Conservation (phyloP, 2,797 vertebrate species). For the Echeneis naucrates region DNA sequence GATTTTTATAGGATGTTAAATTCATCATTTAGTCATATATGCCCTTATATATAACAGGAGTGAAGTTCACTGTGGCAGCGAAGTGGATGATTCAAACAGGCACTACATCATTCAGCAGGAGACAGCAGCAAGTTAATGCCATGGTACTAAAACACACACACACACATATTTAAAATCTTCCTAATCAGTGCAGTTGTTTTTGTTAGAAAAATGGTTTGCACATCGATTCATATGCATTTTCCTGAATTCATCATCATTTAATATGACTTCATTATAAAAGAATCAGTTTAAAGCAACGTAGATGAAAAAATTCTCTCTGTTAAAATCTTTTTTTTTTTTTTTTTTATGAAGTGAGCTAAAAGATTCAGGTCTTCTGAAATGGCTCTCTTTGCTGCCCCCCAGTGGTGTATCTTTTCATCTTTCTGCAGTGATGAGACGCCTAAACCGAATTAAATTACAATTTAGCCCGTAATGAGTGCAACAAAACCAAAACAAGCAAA, state of each 20-base stretch:
- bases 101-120: slow-evolving; percentile 91
- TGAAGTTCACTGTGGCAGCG: slow-evolving; percentile 90
- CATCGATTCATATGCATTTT: no score
- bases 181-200: background rate
- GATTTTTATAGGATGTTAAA: background rate
- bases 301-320: no score
- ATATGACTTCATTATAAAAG: no score
- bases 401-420: background rate
- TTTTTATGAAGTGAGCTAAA: background rate
- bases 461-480: background rate
- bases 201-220: no score
- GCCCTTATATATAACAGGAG: slow-evolving; percentile 83
- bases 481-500: no score
- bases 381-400: background rate
- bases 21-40: background rate
- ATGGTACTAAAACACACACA: slow-evolving; percentile 53
- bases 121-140: slow-evolving; percentile 92
- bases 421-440: background rate
- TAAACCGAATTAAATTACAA: background rate
- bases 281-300: no score
- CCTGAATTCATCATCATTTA: no score
- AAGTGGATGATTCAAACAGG: slow-evolving; percentile 90
- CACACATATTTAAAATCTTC: background rate
- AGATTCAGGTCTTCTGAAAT: background rate
- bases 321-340: no score